Percentiles rank a stretch among this genome's conserved stretches.
These are phyloP conservation scores for Regulus satrapa DNA, from an alignment of 2,113 vertebrate genomes.

Conservation along the genomic window DNA sequence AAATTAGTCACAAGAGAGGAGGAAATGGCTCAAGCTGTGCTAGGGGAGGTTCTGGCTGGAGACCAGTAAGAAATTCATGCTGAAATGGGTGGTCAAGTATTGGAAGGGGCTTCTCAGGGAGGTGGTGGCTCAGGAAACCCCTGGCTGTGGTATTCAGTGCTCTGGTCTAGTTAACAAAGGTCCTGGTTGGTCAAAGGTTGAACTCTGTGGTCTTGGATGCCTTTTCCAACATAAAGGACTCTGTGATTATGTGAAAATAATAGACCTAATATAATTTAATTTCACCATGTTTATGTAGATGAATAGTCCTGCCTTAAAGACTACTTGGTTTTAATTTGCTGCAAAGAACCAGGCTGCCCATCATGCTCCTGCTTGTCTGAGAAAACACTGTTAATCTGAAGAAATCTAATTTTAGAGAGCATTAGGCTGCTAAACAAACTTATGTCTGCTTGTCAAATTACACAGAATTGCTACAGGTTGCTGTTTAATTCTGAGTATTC, in stretches of 20 bases:
- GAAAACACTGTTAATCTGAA: not conserved
- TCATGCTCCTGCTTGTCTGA: not conserved
- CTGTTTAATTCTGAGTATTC: not conserved
- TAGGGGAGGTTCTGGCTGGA: not conserved
- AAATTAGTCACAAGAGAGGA: not conserved
- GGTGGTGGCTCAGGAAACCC: not conserved
- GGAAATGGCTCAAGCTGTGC: not conserved
- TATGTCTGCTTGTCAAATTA: not conserved
- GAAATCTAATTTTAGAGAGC: not conserved
- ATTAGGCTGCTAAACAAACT: not conserved
- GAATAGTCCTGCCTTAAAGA: not conserved
- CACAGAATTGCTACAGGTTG: not conserved
- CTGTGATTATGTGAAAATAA: not conserved
- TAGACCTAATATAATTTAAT: accelerated
- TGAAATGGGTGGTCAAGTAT: not conserved
- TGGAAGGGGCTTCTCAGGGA: not conserved
- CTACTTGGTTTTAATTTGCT: not conserved
- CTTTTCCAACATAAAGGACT: not conserved
- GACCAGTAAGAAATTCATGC: not conserved
- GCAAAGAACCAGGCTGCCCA: not conserved
- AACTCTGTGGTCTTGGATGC: accelerated
- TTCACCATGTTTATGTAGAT: not conserved
- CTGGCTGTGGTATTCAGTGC: not conserved
- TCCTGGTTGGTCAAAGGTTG: not conserved
- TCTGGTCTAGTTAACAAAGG: not conserved